Evolutionary conservation across 2,113 vertebrate species (phyloP), one percentile per base, ranked within the genome.

Genomic region (Saimiri boliviensis): DNA sequence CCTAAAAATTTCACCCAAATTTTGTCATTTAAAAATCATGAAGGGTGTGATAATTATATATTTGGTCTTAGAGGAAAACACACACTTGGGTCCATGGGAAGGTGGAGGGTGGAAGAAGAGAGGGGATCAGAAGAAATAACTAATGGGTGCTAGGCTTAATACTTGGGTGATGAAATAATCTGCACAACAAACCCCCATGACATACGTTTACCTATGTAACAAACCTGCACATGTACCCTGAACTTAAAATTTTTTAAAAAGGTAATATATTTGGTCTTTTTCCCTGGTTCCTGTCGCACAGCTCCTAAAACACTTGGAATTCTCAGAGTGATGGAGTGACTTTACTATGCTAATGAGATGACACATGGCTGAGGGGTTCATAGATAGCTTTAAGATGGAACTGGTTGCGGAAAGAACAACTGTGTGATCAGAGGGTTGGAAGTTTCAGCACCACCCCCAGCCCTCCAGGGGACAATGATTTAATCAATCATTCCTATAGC

Each of bases 1-100:
- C 74, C 40, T 25, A 35, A 92, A 95, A 93, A 80, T 83, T 91
- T 56, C 63, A 87, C 35, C 87, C 42, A 88, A 83, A 95, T 81
- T 68, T 70, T 56, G 19, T 85, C 77, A 91, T 60, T 94, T 83
- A 56, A 45, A 91, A 68, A 32, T 52, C 68, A 68, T 20, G 30
- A 74, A 70, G 47, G 47, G 70, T n/a, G 37, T 49, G n/a, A 54
- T 76, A 20, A 20, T 21, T 37, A 70, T 21, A 6, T 23, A 58
- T 81, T 42, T 56, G 32, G 49, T 58, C 12, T 63, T 32, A 63
- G 60, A 63, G 60, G 5, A 63, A 63, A 63, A 63, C 60, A 30
- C 60, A 63, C 27, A 63, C 5, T 30, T 32, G 12, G 60, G 60
- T 11, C 60, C 60, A 14, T 63, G 60, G 27, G 60, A 63, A 63